Evolutionary conservation across 2,888 invertebrate genomes (phyloP).

Genomic region (Drosophila percnosoma): DNA sequence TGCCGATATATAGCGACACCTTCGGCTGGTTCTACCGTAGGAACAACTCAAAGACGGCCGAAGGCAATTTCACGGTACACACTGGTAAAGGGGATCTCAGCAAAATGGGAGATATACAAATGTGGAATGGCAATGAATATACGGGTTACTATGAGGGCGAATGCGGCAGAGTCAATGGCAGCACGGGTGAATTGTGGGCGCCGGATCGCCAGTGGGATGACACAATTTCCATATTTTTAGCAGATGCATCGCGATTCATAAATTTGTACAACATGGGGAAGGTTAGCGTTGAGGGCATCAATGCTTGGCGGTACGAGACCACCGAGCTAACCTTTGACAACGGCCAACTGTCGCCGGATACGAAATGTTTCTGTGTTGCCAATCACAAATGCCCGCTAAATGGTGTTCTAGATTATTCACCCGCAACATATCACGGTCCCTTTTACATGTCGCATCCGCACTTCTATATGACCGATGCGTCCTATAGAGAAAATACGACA

Average conservation of each 20-base stretch:
- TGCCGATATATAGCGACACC: constrained; percentile 88
- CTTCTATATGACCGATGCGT: constrained; percentile 90
- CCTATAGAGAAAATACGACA: constrained; percentile 87
- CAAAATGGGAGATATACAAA: constrained; percentile 88
- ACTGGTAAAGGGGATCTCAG: constrained; percentile 89
- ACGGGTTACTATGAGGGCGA: constrained; percentile 87
- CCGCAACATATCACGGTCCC: constrained; percentile 91
- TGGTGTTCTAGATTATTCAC: constrained; percentile 90
- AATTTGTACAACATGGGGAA: constrained; percentile 71
- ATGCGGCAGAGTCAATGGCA: constrained; percentile 90
- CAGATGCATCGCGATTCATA: constrained; percentile 91
- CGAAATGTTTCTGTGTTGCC: constrained; percentile 89
- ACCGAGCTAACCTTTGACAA: constrained; percentile 90
- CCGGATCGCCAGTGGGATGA: constrained; percentile 86
- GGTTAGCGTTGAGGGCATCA: constrained; percentile 65
- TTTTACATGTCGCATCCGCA: constrained; percentile 92
- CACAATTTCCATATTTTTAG: constrained; percentile 88
- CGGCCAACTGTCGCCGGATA: constrained; percentile 86
- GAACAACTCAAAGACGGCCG: constrained; percentile 89
- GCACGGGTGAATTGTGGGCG: constrained; percentile 92
- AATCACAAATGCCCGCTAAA: constrained; percentile 83
- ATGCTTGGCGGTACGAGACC: constrained; percentile 85
- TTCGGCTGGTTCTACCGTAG: constrained; percentile 94
- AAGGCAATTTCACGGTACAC: constrained; percentile 91
- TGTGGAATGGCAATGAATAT: constrained; percentile 88